Conservation (phyloP, 1,140 invertebrate species). For the Frieseomelitta varia region DNA sequence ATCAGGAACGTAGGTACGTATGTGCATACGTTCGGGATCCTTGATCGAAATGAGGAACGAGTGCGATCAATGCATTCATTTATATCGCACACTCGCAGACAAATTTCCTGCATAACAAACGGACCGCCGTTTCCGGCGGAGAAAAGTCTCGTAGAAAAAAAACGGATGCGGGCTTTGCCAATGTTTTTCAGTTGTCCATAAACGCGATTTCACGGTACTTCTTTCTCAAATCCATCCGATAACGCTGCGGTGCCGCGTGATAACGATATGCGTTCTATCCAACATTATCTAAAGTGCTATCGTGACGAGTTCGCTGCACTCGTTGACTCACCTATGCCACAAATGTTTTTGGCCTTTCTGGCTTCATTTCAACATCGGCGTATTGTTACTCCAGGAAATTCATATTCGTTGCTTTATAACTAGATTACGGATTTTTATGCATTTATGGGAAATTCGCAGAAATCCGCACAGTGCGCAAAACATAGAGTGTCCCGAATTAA, state of each 20-base stretch:
- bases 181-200: constrained; percentile 4
- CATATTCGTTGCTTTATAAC: not conserved
- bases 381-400: not conserved
- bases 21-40: not conserved
- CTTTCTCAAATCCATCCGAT: constrained; percentile 33
- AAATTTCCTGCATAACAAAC: constrained; percentile 16
- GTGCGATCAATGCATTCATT: constrained; percentile 25
- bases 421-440: too few species aligned
- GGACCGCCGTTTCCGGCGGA: constrained; percentile 26
- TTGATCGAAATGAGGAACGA: constrained; percentile 20
- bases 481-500: too few species aligned
- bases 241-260: constrained; percentile 11
- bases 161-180: constrained; percentile 13
- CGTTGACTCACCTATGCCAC: constrained; percentile 24
- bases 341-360: not conserved
- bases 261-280: constrained; percentile 43
- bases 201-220: constrained; percentile 18
- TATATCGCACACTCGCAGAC: not conserved
- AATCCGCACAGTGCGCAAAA: too few species aligned
- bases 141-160: not conserved
- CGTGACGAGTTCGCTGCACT: constrained; percentile 37
- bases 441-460: too few species aligned
- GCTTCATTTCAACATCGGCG: not conserved
- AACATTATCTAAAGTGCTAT: constrained; percentile 43
- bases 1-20: not conserved